Evolutionary conservation across 2,113 vertebrate genomes (phyloP), one percentile per base, ranked within the genome.

Genomic region (Pangasianodon hypophthalmus): DNA sequence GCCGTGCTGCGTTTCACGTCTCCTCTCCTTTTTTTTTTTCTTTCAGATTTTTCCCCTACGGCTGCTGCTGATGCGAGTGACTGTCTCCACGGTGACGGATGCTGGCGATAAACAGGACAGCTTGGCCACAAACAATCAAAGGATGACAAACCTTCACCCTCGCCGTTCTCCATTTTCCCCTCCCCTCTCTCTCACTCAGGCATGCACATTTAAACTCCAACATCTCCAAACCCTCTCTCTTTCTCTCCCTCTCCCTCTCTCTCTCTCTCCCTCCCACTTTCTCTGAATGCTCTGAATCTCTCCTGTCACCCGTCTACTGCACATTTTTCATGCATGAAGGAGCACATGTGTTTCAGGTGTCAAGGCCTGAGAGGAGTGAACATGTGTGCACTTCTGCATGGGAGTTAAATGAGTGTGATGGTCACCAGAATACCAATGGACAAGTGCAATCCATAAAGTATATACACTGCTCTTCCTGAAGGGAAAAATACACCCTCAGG

Each of bases 81-180:
- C 95, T 94, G 95, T 96, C 95, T 94, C 94, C 94, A 93, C 91
- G 82, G 94, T 94, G 95, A 95, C 95, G 94, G 93, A 93, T 91
- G 71, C 90, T 54, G 88, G 90, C 94, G 94, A 96, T 95, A 94
- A 95, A 94, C 91, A 90, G 0, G 85, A 91, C 62, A 85, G 1
- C 83, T 93, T 92, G 67, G 82, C 92, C 48, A 85, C 13, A 71
- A 92, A 93, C 92, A 92, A 93, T 94, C 94, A 93, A 93, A 95
- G 92, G 91, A 93, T 88, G 90, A 90, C 86, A 91, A 90, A 86
- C 92, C 92, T 91, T 93, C 91, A 87, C 87, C 89, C 87, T 87
- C 37, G 88, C 88, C 73, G 81, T 56, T 69, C 64, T 87, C 67
- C 77, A 29, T 71, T 87, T 86, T 79, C 90, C 67, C 4, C 62